A percentile compares a stretch with the other conserved stretches of the same genome.
phyloP scores from a whole-genome alignment of 2,113 vertebrate species.

The Laticauda laticaudata region DNA sequence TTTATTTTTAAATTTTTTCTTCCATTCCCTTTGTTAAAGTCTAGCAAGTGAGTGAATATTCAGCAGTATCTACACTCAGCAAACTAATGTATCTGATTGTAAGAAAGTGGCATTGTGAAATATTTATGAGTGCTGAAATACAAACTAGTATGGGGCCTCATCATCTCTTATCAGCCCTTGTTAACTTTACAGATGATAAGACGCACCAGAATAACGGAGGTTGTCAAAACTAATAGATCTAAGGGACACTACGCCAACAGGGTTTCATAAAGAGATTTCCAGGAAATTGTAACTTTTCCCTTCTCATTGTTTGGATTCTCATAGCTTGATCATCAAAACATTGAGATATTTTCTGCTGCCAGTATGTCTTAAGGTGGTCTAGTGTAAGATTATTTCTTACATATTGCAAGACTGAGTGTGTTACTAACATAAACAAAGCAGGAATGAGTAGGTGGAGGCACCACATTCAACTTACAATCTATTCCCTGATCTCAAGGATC shows the following conservation, averaged over 20 bases:
- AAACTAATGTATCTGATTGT: conserved; percentile 72
- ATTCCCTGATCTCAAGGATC: not conserved
- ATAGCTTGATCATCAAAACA: not conserved
- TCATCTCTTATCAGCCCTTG: conserved; percentile 71
- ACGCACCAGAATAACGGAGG: conserved; percentile 64
- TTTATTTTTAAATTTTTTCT: conserved; percentile 48
- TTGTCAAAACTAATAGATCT: conserved; percentile 74
- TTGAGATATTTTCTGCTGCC: not conserved
- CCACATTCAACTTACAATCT: not conserved
- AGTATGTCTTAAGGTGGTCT: not conserved
- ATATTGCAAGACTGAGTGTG: not conserved
- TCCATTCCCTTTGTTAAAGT: conserved; percentile 62
- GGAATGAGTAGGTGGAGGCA: not conserved
- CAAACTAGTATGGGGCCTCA: conserved; percentile 66
- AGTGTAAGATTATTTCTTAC: not conserved
- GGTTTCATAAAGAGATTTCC: conserved; percentile 44
- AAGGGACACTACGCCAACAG: conserved; percentile 27
- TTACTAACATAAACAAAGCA: not conserved
- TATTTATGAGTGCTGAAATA: conserved; percentile 75
- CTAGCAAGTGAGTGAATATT: conserved; percentile 53
- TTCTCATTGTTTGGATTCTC: conserved; percentile 28
- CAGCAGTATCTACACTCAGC: conserved; percentile 50
- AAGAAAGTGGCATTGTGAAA: conserved; percentile 70
- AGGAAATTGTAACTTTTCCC: conserved; percentile 57
- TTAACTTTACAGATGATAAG: conserved; percentile 71